Base-by-base conservation (phyloP, 1,140 invertebrate genomes). In the Lethrus apterus region DNA sequence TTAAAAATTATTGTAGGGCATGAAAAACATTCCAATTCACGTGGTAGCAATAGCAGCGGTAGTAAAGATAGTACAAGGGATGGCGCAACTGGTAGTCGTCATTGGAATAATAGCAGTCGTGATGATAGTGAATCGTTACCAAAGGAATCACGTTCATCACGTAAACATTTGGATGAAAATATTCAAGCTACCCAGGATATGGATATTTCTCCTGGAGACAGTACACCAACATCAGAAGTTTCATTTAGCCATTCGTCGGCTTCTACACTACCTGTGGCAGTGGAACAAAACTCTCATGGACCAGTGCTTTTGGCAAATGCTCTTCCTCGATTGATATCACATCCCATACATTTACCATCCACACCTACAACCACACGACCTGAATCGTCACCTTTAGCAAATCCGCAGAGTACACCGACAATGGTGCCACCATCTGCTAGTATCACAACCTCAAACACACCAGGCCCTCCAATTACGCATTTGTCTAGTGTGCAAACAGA, bases 181-280 rank as follows among this genome's bases (percentile, higher is more conserved):
- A 32, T 40, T 13, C 58, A 58, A 35, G 43, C 50, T 11, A 53
- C 65, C 45, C 80, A 86, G 57, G 85, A 89, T 61, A 89, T 89
- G 86, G 86, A 90, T 56, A 88, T 89, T 42, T 89, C 86, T 45
- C 83, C 84, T n/a, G 83, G 83, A 49, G 84, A 84, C 59, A 84
- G 83, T 52, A 87, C 84, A 47, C 84, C 84, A 23, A 86, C 83
- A 29, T 85, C 82, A 9, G 83, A 84, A 67, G 73, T 79, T 43
- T 73, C 66, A 21, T 72, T 73, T 46, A 8, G 15, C n/a, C 46
- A 48, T 30, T 24, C 35, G 26, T 15, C 44, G 43, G 41, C 48
- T 35, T 41, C 42, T 23, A 26, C 47, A 38, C 48, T 48, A 51
- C 34, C 51, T 51, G 45, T 36, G 52, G 11, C 48, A 36, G 11